These are phyloP conservation scores for Engraulis encrasicolus DNA, from an alignment of 2,113 vertebrate genomes.

Conservation along the genomic window DNA sequence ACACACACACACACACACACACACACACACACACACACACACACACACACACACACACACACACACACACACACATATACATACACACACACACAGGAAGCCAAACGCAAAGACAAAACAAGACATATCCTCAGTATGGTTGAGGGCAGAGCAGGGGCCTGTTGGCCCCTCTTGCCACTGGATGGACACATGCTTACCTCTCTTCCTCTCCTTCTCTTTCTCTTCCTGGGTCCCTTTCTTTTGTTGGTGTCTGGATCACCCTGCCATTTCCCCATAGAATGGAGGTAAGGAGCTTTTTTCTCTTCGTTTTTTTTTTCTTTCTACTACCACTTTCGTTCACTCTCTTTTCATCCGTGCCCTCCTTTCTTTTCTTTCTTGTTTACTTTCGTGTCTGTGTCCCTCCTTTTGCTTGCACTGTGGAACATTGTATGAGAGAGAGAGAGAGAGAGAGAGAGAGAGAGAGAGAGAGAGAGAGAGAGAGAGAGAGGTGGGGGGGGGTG, in stretches of 20 bases:
- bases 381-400: not conserved
- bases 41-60: not conserved
- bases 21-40: constrained; percentile 22
- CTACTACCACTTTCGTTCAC: not conserved
- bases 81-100: constrained; percentile 6
- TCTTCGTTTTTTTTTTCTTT: not conserved
- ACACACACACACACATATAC: constrained; percentile 14
- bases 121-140: constrained; percentile 31
- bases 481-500: too few relatives aligned
- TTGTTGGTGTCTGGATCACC: constrained; percentile 56
- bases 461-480: too few relatives aligned
- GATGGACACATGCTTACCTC: constrained; percentile 58
- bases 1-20: constrained; percentile 24
- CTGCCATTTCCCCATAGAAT: constrained; percentile 72
- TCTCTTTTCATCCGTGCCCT: not conserved
- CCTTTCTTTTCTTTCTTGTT: not conserved
- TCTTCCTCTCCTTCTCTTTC: constrained; percentile 56
- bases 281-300: constrained; percentile 80
- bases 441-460: too few relatives aligned
- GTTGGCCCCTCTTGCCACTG: constrained; percentile 33
- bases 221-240: constrained; percentile 55
- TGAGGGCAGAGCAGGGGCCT: constrained; percentile 10
- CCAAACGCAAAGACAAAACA: too few relatives aligned
- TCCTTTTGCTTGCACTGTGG: not conserved
- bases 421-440: too few relatives aligned